A percentile compares a stretch with the other conserved stretches of the same genome.
phyloP scores from a whole-genome alignment of 2,113 vertebrate species.

The Archilochus colubris region DNA sequence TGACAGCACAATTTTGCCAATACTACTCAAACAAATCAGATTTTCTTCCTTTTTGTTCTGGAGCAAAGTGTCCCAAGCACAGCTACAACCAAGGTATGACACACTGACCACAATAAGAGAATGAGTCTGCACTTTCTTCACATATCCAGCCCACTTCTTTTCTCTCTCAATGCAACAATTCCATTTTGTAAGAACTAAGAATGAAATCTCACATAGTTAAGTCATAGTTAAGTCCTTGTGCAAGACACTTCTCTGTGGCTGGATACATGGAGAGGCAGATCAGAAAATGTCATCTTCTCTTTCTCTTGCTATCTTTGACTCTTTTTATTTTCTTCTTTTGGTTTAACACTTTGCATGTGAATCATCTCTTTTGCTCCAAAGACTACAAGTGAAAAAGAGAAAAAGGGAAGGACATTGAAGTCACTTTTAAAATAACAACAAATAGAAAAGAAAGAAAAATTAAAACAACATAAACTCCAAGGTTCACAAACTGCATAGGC shows the following conservation, averaged over 20 bases:
- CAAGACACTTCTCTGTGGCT: neutral
- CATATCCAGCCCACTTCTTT: neutral
- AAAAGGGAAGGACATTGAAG: neutral
- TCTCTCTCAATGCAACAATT: neutral
- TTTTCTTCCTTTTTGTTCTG: conserved; percentile 32
- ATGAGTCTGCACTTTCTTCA: conserved; percentile 30
- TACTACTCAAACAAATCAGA: neutral
- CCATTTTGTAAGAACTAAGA: neutral
- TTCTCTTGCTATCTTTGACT: neutral
- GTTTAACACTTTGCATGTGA: neutral
- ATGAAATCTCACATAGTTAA: neutral
- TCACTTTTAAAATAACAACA: neutral
- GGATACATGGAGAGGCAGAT: neutral
- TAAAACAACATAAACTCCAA: neutral
- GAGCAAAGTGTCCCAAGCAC: neutral
- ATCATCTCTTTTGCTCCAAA: neutral
- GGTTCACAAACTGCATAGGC: fast-evolving
- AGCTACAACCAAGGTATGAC: neutral
- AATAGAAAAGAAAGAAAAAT: neutral
- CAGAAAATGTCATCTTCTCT: neutral
- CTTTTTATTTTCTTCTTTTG: neutral
- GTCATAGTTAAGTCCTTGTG: neutral
- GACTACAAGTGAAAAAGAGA: conserved; percentile 35
- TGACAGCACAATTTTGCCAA: neutral
- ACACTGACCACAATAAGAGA: conserved; percentile 13